phyloP scores from a whole-genome alignment of 2,888 invertebrate species.

The Idaea dimidiata region DNA sequence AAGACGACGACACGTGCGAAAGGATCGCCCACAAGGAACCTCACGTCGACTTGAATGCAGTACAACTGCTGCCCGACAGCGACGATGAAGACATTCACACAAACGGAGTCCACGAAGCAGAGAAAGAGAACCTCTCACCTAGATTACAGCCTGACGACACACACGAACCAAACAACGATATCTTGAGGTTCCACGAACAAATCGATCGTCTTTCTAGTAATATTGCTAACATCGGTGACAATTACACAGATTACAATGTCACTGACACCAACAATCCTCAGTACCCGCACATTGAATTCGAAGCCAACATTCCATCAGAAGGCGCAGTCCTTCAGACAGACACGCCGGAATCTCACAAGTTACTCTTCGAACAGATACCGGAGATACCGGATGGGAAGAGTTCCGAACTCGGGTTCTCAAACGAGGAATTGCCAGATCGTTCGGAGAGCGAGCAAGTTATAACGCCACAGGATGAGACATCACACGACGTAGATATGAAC shows the following conservation, averaged over 20 bases:
- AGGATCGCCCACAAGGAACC: constrained; percentile 56
- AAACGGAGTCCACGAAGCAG: constrained; percentile 53
- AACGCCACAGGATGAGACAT: constrained; percentile 61
- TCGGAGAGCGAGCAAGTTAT: constrained; percentile 59
- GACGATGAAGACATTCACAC: constrained; percentile 70
- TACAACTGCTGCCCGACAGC: constrained; percentile 78
- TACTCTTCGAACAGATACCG: constrained; percentile 74
- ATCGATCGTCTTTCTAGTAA: constrained; percentile 44
- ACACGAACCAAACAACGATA: constrained; percentile 67
- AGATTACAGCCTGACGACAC: constrained; percentile 42
- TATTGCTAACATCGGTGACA: constrained; percentile 46
- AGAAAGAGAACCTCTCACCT: constrained; percentile 67
- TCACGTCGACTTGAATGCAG: constrained; percentile 81
- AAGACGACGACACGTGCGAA: constrained; percentile 78
- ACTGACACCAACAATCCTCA: constrained; percentile 51
- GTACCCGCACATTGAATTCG: constrained; percentile 59
- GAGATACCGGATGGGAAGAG: constrained; percentile 77
- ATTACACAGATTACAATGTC: constrained; percentile 55
- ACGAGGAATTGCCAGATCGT: constrained; percentile 61
- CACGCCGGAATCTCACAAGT: constrained; percentile 75
- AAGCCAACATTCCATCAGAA: constrained; percentile 53
- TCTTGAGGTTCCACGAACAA: constrained; percentile 58
- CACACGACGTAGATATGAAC: constrained; percentile 64
- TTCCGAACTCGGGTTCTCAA: constrained; percentile 68
- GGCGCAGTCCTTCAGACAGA: constrained; percentile 59